A percentile compares a stretch with the other conserved stretches of the same genome.
phyloP scores from a whole-genome alignment of 2,797 vertebrate species.

The Pogoniulus pusillus region DNA sequence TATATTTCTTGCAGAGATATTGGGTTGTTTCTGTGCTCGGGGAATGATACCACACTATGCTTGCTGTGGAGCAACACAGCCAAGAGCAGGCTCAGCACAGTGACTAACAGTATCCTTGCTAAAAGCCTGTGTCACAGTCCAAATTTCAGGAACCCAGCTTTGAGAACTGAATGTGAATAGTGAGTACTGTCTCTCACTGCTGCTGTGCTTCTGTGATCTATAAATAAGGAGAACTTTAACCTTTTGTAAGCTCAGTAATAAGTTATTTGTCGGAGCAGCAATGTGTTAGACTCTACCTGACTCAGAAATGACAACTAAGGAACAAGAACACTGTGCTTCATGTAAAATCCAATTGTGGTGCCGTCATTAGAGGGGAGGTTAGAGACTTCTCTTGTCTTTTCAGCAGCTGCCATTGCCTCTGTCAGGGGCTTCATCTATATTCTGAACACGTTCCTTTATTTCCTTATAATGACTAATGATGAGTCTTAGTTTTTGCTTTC shows the following conservation, averaged over 20 bases:
- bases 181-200: background rate
- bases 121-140: background rate
- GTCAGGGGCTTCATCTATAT: constrained; percentile 40
- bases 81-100: background rate
- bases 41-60: background rate
- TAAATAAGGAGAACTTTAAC: constrained; percentile 53
- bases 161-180: background rate
- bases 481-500: constrained; percentile 35
- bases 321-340: constrained; percentile 12
- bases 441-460: constrained; percentile 46
- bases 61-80: fast-evolving
- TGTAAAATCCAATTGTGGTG: constrained; percentile 32
- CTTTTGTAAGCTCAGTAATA: constrained; percentile 38
- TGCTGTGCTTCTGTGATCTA: constrained; percentile 25
- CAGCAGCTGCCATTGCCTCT: constrained; percentile 23
- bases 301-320: constrained; percentile 50
- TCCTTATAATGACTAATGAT: constrained; percentile 61
- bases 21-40: background rate
- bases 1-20: background rate
- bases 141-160: background rate
- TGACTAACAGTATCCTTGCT: background rate
- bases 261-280: constrained; percentile 46
- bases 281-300: constrained; percentile 1
- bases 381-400: constrained; percentile 54
- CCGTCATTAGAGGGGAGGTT: background rate